A percentile compares a stretch with the other conserved stretches of the same genome.
These are phyloP conservation scores for Pholis gunnellus DNA, from an alignment of 2,113 vertebrate genomes.

Conservation along the genomic window DNA sequence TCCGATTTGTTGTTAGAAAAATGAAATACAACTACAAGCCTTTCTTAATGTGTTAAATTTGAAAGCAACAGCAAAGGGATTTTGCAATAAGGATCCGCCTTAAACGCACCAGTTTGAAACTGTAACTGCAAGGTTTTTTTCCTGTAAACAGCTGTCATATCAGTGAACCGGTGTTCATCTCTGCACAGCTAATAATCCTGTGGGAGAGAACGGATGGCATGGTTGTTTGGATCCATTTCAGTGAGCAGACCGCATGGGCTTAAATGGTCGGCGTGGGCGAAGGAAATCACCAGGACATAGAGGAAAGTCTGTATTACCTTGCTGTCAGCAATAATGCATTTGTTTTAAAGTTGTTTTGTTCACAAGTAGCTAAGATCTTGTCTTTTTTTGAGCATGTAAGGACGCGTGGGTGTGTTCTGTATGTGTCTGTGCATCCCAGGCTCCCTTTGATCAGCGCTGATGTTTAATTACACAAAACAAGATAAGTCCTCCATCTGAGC, in stretches of 20 bases:
- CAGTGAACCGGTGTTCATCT: constrained; percentile 40
- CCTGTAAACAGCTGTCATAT: constrained; percentile 59
- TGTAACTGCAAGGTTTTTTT: constrained; percentile 44
- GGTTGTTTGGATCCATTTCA: constrained; percentile 52
- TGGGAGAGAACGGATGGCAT: constrained; percentile 37
- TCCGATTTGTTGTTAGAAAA: neutral
- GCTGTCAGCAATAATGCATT: constrained; percentile 2
- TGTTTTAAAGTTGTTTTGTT: constrained; percentile 6
- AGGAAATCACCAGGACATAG: constrained; percentile 16
- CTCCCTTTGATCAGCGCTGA: constrained; percentile 51
- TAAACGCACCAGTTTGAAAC: constrained; percentile 47
- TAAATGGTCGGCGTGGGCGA: neutral
- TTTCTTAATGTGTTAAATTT: neutral
- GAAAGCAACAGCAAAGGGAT: neutral
- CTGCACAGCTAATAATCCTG: constrained; percentile 48
- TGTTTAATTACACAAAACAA: constrained; percentile 62
- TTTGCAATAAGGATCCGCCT: neutral
- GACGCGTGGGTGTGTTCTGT: neutral
- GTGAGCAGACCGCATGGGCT: constrained; percentile 7
- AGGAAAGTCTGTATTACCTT: neutral
- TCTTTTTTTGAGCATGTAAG: neutral
- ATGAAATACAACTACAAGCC: neutral
- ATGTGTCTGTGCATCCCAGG: constrained; percentile 8
- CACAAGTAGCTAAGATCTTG: neutral
- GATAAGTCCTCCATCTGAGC: constrained; percentile 52